Conservation (phyloP, 1,140 invertebrate genomes). For the Arion vulgaris region DNA sequence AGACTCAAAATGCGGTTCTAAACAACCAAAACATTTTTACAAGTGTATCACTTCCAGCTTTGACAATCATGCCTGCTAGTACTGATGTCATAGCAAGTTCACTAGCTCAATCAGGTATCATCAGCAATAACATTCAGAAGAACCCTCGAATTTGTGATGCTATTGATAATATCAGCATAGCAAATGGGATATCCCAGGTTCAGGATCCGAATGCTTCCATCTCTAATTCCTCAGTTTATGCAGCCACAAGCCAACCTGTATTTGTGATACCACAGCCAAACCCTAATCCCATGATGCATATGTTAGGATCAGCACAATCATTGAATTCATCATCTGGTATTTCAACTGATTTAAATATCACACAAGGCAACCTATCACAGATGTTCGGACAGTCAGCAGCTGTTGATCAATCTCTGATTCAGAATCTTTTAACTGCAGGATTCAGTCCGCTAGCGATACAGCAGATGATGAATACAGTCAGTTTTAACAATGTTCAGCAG, state of each 20-base stretch:
- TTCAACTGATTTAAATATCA: background rate
- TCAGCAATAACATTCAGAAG: background rate
- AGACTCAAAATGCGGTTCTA: background rate
- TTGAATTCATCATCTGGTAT: slow-evolving; percentile 9
- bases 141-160: background rate
- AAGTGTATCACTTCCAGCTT: slow-evolving; percentile 22
- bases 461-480: slow-evolving; percentile 35
- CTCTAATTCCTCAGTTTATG: slow-evolving; percentile 2
- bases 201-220: slow-evolving; percentile 3
- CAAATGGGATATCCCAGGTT: slow-evolving; percentile 1
- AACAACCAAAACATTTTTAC: slow-evolving; percentile 11
- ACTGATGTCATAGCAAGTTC: background rate
- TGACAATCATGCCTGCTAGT: slow-evolving; percentile 6
- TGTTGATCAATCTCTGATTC: slow-evolving; percentile 4
- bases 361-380: background rate
- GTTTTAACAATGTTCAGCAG: slow-evolving; percentile 37
- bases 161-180: background rate
- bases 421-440: slow-evolving; percentile 28
- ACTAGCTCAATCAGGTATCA: slow-evolving; percentile 1
- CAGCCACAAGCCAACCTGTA: slow-evolving; percentile 31
- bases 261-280: slow-evolving; percentile 36
- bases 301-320: slow-evolving; percentile 17
- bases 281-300: slow-evolving; percentile 22
- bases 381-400: background rate
- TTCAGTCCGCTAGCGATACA: slow-evolving; percentile 20